Conservation (phyloP, 2,113 vertebrate species). For the Nematolebias whitei region DNA sequence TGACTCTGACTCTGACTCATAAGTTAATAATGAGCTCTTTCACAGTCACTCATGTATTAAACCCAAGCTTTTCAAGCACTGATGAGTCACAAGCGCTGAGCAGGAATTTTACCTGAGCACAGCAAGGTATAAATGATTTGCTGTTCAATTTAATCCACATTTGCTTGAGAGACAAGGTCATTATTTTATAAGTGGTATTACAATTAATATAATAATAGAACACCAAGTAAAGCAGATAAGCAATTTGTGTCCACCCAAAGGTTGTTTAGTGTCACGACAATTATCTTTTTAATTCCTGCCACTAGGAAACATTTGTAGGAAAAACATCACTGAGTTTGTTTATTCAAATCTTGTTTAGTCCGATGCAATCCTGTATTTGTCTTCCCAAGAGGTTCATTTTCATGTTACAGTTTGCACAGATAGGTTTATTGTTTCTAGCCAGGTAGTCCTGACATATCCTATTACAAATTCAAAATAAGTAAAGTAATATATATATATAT, state of each 20-base stretch:
- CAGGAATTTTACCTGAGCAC: slow-evolving; percentile 21
- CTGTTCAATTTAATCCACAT: not conserved
- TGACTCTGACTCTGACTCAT: too few species aligned
- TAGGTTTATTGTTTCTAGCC: not conserved
- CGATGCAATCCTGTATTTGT: not conserved
- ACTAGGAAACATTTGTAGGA: not conserved
- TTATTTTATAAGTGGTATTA: not conserved
- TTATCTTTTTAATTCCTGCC: not conserved
- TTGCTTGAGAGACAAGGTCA: not conserved
- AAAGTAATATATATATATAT: too few species aligned
- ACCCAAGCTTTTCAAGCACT: slow-evolving; percentile 55
- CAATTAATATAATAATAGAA: too few species aligned
- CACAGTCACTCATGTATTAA: slow-evolving; percentile 62
- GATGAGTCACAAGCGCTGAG: slow-evolving; percentile 24
- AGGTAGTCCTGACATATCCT: not conserved
- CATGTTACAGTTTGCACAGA: not conserved
- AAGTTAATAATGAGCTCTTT: slow-evolving; percentile 70
- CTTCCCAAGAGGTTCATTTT: not conserved
- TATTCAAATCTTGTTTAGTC: slow-evolving; percentile 1
- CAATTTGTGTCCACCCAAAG: too few species aligned
- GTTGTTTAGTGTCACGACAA: too few species aligned
- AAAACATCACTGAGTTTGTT: slow-evolving; percentile 5
- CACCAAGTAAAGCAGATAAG: not conserved
- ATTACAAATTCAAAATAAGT: slow-evolving; percentile 6
- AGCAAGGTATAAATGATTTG: slow-evolving; percentile 16